phyloP scores from a whole-genome alignment of 92 coral and sea anemone species.

The Micromussa lordhowensis region DNA sequence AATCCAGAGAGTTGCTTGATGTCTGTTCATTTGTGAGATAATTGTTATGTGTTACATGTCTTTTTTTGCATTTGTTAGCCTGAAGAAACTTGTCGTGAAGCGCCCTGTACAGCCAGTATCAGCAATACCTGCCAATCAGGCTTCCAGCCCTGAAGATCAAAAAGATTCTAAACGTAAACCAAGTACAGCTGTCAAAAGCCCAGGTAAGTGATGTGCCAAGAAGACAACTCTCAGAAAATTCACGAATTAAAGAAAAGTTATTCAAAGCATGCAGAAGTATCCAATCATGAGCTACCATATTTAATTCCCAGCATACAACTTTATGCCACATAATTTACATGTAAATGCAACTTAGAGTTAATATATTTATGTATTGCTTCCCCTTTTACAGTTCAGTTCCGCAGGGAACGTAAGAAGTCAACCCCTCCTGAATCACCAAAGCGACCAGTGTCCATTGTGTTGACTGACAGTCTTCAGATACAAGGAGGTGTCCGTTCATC shows the following conservation, averaged over 20 bases:
- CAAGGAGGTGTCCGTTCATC: slow-evolving; percentile 32
- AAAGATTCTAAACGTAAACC: slow-evolving; percentile 51
- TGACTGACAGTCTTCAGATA: slow-evolving; percentile 64
- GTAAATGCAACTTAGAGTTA: no score
- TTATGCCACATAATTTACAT: no score
- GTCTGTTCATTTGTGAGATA: no score
- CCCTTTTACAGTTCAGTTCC: slow-evolving; percentile 1
- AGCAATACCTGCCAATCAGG: slow-evolving; percentile 78
- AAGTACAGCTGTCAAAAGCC: slow-evolving; percentile 20
- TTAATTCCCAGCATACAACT: no score
- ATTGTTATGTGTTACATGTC: not conserved
- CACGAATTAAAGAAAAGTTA: not conserved
- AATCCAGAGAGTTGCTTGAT: no score
- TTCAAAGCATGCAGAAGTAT: no score
- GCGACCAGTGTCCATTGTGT: slow-evolving; percentile 91
- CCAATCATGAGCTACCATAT: no score
- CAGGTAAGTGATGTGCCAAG: not conserved
- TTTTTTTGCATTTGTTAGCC: slow-evolving; percentile 45
- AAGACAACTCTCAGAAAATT: no score
- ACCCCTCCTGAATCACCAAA: slow-evolving; percentile 28
- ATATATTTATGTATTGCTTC: no score
- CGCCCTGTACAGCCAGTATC: slow-evolving; percentile 98
- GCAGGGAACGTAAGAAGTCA: slow-evolving; percentile 28
- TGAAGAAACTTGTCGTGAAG: slow-evolving; percentile 92
- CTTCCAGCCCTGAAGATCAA: slow-evolving; percentile 22